A percentile compares a stretch with the other conserved stretches of the same genome.
Conservation (phyloP, 2,797 vertebrate species). For the Psittacula derbiana region DNA sequence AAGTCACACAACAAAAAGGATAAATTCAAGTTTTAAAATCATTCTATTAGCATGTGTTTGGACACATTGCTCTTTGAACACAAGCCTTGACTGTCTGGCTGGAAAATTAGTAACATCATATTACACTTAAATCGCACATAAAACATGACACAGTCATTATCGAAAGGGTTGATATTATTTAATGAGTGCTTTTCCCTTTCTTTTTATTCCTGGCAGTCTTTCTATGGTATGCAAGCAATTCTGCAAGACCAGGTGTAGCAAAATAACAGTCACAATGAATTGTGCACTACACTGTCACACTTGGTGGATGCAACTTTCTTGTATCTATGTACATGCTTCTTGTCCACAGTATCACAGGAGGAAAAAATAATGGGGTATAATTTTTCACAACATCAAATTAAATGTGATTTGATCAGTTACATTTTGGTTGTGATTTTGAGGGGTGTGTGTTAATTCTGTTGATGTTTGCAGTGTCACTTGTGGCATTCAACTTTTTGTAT, state of each 20-base stretch:
- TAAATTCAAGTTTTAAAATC: neutral
- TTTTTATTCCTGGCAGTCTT: neutral
- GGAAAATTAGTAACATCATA: neutral
- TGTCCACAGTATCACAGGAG: neutral
- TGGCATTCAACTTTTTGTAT: neutral
- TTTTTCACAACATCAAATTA: neutral
- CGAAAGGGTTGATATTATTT: neutral
- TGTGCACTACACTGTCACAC: neutral
- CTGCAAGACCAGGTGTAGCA: neutral
- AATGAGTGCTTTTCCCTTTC: fast-evolving
- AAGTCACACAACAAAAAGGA: neutral
- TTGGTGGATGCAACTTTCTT: neutral
- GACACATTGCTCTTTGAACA: neutral
- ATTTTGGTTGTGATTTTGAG: neutral
- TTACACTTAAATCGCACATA: neutral
- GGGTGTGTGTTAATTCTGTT: neutral
- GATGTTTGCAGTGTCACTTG: neutral
- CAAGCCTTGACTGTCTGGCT: neutral
- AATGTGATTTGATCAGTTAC: neutral
- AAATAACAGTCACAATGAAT: neutral
- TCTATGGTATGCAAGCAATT: neutral
- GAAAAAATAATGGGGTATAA: neutral
- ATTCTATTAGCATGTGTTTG: neutral
- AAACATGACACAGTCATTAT: neutral
- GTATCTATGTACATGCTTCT: neutral